These are phyloP conservation scores for Coenonympha arcania DNA, from an alignment of 2,888 invertebrate genomes.

Conservation along the genomic window DNA sequence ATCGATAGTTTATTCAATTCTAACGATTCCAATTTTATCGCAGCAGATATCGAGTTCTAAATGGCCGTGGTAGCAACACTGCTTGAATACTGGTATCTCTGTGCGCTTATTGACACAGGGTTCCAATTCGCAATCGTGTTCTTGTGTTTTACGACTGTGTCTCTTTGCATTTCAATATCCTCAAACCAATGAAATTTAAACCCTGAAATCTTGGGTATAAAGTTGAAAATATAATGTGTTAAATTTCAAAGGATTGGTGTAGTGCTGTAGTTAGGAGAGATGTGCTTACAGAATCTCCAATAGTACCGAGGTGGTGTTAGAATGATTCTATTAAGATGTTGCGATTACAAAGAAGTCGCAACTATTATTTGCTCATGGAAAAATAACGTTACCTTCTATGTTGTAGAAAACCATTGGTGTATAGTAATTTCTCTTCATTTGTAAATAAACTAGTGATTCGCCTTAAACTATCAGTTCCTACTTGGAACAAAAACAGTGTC, in stretches of 20 bases:
- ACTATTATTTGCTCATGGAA: neutral
- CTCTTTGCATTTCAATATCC: conserved; percentile 19
- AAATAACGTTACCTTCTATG: neutral
- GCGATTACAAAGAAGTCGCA: conserved; percentile 15
- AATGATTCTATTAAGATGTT: conserved; percentile 58
- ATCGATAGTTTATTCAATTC: conserved; percentile 49
- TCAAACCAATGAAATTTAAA: conserved; percentile 17
- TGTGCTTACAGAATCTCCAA: conserved; percentile 53
- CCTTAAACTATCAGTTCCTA: too few relatives aligned
- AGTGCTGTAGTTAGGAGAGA: conserved; percentile 32
- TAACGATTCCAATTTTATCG: conserved; percentile 58
- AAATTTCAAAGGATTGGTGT: conserved; percentile 8
- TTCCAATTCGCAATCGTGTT: conserved; percentile 48
- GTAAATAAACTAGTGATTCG: too few relatives aligned
- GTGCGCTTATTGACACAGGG: conserved; percentile 41
- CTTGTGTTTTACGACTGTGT: conserved; percentile 42
- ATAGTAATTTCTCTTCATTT: too few relatives aligned
- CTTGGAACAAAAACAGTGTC: too few relatives aligned
- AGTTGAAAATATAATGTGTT: conserved; percentile 22
- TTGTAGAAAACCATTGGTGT: neutral
- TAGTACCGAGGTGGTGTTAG: conserved; percentile 53
- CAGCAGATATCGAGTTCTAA: conserved; percentile 48
- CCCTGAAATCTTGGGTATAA: neutral
- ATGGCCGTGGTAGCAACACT: conserved; percentile 46
- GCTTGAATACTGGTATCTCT: conserved; percentile 47